Evolutionary conservation across 2,888 invertebrate genomes (phyloP), one percentile per base, ranked within the genome.

Genomic region (Lasioglossum malachurum): DNA sequence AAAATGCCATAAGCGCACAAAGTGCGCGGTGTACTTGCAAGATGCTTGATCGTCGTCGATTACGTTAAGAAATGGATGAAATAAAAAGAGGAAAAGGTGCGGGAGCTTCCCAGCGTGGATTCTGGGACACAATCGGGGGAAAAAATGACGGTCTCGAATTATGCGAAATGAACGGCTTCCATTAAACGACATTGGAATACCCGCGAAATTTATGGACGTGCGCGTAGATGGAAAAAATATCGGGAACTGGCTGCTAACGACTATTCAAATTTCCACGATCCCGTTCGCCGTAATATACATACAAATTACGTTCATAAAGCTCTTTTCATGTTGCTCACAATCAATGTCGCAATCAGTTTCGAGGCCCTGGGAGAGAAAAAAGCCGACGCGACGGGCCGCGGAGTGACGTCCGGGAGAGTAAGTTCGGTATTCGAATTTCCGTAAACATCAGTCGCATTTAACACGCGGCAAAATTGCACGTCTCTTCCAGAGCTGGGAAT

Each of bases 241-340:
- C 35, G 44, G 76, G 31, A 76, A 69, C 49, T 53, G 78, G 38
- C 78, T 23, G 77, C 46, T 69, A 78, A 78, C 69, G 77, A 78
- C 46, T 49, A 71, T 71, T 78, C 49, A 49, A 53, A 71, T 46
- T 71, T 71, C 71, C 69, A 41, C 38, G 77, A 77, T 53, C 69
- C n/a, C 67, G 77, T 77, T 77, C 69, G 35, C 46, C 16, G 49
- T 69, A 77, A 77, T 77, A 35, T 69, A 69, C 77, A 67, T 77
- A 35, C 38, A 49, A 69, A 77, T 77, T 77, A 77, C 49, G 49
- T 53, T 49, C 69, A 4, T 71, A 38, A 71, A 78, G 53, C 41
- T 41, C 38, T 78, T 78, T 78, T 19, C 78, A 46, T 77, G 27
- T 67, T 67, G 67, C 44, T 71, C 71, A 69, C 78, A 35, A 78